Base-by-base conservation (phyloP, 2,888 invertebrate genomes). In the Ferrisia virgata region DNA sequence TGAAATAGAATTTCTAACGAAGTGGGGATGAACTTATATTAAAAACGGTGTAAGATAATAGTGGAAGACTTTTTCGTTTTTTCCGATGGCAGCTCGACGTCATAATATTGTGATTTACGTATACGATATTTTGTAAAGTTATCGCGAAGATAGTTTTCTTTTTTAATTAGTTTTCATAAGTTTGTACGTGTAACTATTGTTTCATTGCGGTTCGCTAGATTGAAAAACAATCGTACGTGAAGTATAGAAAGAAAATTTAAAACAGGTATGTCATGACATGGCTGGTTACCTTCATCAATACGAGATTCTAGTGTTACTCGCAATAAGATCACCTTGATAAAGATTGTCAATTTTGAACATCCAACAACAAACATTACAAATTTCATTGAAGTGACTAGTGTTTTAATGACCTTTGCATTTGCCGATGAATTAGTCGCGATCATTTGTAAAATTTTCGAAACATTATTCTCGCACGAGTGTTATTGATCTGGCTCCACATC, bases 1-100 rank as follows among this genome's bases (percentile, higher is more conserved):
- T 83, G 83, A 83, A 83, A 83, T 83, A 83, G 83, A 83, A 83
- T 76, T 83, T 72, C 22, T 31, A 47, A 76, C 28, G 72, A 83
- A 43, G 72, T 72, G 83, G 83, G 83, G 82, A 82, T 82, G 43
- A 25, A 83, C 31, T 18, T 39, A 83, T 40, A 25, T 18, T 43
- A 43, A 76, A 72, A 76, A 47, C 36, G 22, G 40, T 83, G 83
- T 72, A 83, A 83, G 76, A 83, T 72, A 83, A 83, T 83, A 64
- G 83, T 76, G 18, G 15, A 76, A 83, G 72, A 83, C 69, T 83
- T 83, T 82, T 83, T 76, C 83, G 83, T 33, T 83, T 81, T 81
- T 81, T 33, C 18, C 81, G 36, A 47, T 33, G 31, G 53, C 58
- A 81, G 81, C 28, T 28, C 22, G 53, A 81, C 81, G 81, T 81